phyloP scores from a whole-genome alignment of 2,113 vertebrate species.

The Leucosticte australis region DNA sequence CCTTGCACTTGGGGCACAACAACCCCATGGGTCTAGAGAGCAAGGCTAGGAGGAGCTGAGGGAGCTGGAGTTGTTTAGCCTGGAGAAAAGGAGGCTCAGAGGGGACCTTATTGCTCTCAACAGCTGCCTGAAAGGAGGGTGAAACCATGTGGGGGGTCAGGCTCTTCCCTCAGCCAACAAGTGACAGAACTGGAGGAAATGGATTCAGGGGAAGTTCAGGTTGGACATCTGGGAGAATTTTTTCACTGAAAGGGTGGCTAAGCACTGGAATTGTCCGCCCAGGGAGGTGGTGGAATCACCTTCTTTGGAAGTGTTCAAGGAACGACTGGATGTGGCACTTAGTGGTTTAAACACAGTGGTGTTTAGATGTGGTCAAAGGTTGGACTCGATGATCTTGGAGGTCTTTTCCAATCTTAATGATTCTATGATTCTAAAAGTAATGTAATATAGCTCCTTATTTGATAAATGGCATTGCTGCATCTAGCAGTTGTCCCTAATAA shows the following conservation, averaged over 20 bases:
- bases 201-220: background rate
- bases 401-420: background rate
- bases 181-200: background rate
- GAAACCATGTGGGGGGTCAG: background rate
- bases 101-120: background rate
- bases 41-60: background rate
- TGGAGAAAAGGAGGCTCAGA: background rate
- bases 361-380: background rate
- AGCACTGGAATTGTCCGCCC: background rate
- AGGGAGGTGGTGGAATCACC: background rate
- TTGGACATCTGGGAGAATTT: background rate
- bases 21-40: background rate
- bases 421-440: background rate
- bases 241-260: background rate
- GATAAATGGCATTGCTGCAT: background rate
- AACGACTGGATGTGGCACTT: background rate
- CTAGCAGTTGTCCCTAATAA: background rate
- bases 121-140: background rate
- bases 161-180: background rate
- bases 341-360: background rate
- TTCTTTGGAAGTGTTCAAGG: background rate
- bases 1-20: background rate
- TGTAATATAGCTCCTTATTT: background rate
- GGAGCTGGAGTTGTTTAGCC: background rate
- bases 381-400: background rate